Base-by-base conservation (phyloP, 2,113 vertebrate species). In the Jacana jacana region DNA sequence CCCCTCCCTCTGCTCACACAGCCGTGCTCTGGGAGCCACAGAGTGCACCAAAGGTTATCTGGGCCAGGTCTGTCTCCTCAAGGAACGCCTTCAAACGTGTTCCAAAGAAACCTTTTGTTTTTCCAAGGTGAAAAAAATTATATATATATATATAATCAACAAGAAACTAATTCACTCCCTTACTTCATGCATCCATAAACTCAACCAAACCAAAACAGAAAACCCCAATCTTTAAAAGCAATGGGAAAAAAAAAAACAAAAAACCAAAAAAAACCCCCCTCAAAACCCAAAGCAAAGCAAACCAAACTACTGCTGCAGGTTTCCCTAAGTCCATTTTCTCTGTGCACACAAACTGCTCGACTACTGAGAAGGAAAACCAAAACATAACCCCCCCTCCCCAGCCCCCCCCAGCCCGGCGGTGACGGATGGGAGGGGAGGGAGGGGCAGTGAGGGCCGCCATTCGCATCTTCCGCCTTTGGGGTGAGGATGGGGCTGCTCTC, bases 401-500 rank as follows among this genome's bases (percentile, higher is more conserved):
- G n/a, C n/a, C n/a, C n/a, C n/a, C 97, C 97, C 97, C 94, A 97
- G 97, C 97, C 98, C 98, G 95, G 76, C 64, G 94, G 96, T 96
- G 94, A 97, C 79, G 96, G 98, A 98, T 98, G 98, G 97, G 95
- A 97, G 96, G 79, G 57, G 91, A 81, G 81, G 72, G 93, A 95
- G 44, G 85, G 86, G 82, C 77, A 97, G 98, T 97, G 94, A 97
- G 98, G 98, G 97, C 98, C 98, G 97, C 97, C 96, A 92, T 98
- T 97, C 98, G 95, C 92, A 95, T 98, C 98, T 98, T 99, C 98
- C 98, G 98, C 98, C 98, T 98, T 98, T 98, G 99, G 98, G 99
- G 98, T 98, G 98, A 98, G 98, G 98, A 98, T 95, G 98, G 98
- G 98, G 96, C 98, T 98, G 97, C 96, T 97, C 97, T 97, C 91